Base-by-base conservation (phyloP, 2,113 vertebrate genomes). In the Bubo bubo region DNA sequence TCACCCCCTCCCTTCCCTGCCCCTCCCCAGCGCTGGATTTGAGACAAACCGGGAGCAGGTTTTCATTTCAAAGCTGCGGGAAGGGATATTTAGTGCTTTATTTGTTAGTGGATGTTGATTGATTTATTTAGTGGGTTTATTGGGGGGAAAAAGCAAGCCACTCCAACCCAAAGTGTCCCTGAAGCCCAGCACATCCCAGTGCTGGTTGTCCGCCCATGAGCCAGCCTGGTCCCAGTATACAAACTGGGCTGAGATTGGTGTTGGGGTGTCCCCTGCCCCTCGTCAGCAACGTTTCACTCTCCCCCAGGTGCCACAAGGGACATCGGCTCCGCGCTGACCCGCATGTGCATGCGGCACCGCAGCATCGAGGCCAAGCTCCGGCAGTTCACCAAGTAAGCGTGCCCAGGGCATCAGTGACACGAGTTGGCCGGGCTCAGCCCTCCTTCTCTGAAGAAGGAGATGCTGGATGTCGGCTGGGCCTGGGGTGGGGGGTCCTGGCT, bases 321-420 rank as follows among this genome's bases (percentile, higher is more conserved):
- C 93, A 99, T 99, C 0, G 99, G 99, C 91, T 99, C 99, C 0
- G 99, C 99, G 0, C 98, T 99, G 96, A 99, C 99, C 92, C 99
- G 99, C 87, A 99, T 99, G 99, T 99, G 99, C 96, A 99, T 99
- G 99, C 98, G 99, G 73, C 99, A 99, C 97, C 99, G 99, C 95
- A 99, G 99, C 98, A 99, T 99, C 16, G 99, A 99, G 98, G 98
- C 99, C 96, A 99, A 99, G 97, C 99, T 99, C 83, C 98, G 99
- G 55, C 99, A 99, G 97, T 99, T 99, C 98, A 99, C 99, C 96
- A 99, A 99, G 99, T 99, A 97, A 98, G 99, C 0, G 0, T 8
- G 4, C 8, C 43, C 22, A 0, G 52, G 53, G 20, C 16, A 0
- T 18, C 2, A 0, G 63, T 26, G 81, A 5, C 49, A 73, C 0